A percentile compares a stretch with the other conserved stretches of the same genome.
These are phyloP conservation scores for Eupeodes luniger DNA, from an alignment of 2,888 invertebrate genomes.

Conservation along the genomic window DNA sequence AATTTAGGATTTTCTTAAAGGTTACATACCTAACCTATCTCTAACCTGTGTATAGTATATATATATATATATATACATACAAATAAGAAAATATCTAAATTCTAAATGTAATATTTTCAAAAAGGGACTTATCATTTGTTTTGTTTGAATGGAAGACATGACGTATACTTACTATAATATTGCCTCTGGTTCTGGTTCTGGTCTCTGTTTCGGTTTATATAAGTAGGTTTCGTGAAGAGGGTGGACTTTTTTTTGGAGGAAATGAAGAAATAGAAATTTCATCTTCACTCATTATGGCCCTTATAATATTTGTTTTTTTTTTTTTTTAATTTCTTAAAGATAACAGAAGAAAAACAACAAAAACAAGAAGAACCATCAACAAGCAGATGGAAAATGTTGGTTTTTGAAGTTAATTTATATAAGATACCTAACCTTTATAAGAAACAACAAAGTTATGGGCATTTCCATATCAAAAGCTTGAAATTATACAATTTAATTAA, in stretches of 20 bases:
- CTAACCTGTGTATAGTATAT: no score
- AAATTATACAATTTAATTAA: slow-evolving; percentile 65
- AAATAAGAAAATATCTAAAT: background rate
- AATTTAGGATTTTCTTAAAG: slow-evolving; percentile 1
- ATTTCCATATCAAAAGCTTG: slow-evolving; percentile 58
- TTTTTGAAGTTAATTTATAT: slow-evolving; percentile 12
- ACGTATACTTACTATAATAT: background rate
- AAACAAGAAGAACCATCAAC: background rate
- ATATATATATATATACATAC: no score
- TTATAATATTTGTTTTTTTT: background rate
- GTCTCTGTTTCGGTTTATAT: no score
- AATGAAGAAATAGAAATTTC: background rate
- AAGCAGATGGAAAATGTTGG: slow-evolving; percentile 5
- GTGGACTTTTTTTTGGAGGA: background rate
- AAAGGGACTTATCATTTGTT: background rate
- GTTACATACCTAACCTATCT: background rate
- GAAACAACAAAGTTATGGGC: background rate
- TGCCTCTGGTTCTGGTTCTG: background rate
- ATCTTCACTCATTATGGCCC: background rate
- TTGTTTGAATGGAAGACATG: background rate
- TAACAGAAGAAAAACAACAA: no score
- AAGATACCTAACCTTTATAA: background rate
- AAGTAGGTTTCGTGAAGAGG: background rate
- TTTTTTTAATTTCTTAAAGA: background rate
- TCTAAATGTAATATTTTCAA: background rate